These are phyloP conservation scores for Malurus cyaneus DNA, from an alignment of 2,113 vertebrate species.

Conservation along the genomic window DNA sequence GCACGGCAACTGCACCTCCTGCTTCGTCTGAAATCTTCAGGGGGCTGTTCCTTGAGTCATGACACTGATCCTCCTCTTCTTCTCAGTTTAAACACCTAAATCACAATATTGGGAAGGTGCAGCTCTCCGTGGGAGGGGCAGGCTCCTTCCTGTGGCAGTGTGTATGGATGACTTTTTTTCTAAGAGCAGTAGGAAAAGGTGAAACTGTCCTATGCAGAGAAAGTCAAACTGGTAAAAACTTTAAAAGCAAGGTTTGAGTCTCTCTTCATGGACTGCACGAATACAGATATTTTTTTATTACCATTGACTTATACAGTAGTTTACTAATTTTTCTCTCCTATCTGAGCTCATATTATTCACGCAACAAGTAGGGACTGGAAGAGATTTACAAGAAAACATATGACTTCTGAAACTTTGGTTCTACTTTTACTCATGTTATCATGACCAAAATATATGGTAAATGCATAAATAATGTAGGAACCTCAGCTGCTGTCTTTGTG, in stretches of 20 bases:
- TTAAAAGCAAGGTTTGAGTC: background rate
- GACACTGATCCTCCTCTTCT: background rate
- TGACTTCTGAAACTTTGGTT: background rate
- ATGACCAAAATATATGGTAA: background rate
- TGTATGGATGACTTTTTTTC: accelerated
- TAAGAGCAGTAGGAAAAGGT: background rate
- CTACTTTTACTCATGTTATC: background rate
- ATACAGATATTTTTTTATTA: background rate
- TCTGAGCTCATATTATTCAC: background rate
- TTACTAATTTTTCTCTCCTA: background rate
- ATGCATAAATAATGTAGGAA: background rate
- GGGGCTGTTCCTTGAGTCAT: background rate
- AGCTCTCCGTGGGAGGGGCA: background rate
- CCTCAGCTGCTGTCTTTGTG: background rate
- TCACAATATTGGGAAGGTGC: background rate
- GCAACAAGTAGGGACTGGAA: background rate
- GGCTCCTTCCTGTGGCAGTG: background rate
- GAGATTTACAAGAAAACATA: background rate
- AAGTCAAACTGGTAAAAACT: background rate
- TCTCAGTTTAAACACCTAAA: background rate
- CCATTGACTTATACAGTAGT: background rate
- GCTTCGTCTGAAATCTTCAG: background rate
- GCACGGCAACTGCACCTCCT: background rate
- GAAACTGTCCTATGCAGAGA: background rate
- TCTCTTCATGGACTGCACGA: background rate